Base-by-base conservation (phyloP, 2,888 invertebrate species). In the Drosophila austrosaltans region DNA sequence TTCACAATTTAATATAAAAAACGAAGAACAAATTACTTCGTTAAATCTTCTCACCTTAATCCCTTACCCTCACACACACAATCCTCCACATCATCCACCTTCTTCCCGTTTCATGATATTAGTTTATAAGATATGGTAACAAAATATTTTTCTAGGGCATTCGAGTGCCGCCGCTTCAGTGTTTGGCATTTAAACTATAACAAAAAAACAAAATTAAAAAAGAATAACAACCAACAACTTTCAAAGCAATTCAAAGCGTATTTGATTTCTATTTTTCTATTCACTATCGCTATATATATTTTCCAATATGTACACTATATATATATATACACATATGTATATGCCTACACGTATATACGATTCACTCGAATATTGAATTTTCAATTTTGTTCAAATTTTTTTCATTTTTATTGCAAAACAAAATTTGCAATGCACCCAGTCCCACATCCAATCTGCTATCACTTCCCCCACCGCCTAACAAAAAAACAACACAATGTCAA, bases 391-490 rank as follows among this genome's bases (percentile, higher is more conserved):
- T 25, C 10, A 48, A 48, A 53, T 70, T 69, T 64, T 53, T 59
- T 67, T 58, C 56, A 44, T 20, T 65, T 36, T 25, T 12, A 28
- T 57, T 69, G 69, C 58, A 20, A 28, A 28, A 62, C 40, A 6
- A 70, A 30, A 72, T 83, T 88, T 84, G 83, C 84, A 86, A 88
- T 81, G 87, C 87, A 86, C 84, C 84, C 72, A 40, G 16, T 16
- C 25, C 66, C 40, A 56, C 65, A 36, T 20, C 28, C 44, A 48
- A n/a, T 36, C 36, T 36, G 36, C 2, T 32, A 54, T 36, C 74
- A 39, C 60, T 53, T 63, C 32, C 58, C n/a, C 4, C 59, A 36
- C 12, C 40, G 48, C 70, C 54, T 65, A 59, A 58, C 67, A 72
- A 75, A 75, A 62, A 76, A 63, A 62, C 42, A 74, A 66, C 66